Conservation (phyloP, 2,797 vertebrate genomes). For the Falco peregrinus region DNA sequence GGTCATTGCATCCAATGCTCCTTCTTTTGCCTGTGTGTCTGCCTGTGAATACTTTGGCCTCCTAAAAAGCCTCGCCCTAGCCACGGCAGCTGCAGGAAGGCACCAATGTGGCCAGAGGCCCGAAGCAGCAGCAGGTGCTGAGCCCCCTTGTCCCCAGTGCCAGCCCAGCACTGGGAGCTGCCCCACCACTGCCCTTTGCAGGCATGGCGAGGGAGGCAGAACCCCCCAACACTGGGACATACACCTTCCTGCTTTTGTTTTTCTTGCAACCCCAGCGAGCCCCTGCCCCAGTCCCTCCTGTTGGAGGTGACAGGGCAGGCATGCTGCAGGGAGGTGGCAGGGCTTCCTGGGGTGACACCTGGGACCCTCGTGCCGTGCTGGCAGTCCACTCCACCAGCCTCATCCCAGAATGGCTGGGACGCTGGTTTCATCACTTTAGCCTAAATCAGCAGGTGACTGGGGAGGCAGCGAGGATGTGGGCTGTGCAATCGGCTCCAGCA, state of each 20-base stretch:
- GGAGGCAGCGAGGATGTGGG: not conserved
- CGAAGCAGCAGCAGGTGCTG: not conserved
- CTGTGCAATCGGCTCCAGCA: not conserved
- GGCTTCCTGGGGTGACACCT: not conserved
- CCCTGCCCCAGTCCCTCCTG: not conserved
- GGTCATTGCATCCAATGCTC: not conserved
- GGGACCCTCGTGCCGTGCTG: not conserved
- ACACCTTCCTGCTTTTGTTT: not conserved
- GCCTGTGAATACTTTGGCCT: too few species aligned
- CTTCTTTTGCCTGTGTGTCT: too few species aligned
- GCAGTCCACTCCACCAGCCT: fast-evolving
- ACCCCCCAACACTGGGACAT: fast-evolving
- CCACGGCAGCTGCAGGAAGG: not conserved
- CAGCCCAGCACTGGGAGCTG: not conserved
- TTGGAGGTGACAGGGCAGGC: not conserved
- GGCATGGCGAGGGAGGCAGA: not conserved
- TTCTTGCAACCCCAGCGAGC: not conserved
- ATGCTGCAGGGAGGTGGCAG: not conserved
- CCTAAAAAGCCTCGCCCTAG: not conserved
- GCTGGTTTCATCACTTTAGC: too few species aligned
- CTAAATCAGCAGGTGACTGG: not conserved
- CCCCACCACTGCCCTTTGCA: not conserved
- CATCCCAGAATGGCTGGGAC: fast-evolving
- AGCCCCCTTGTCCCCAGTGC: not conserved
- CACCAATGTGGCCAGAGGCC: not conserved